These are phyloP conservation scores for Gallinago jamesoni DNA, from an alignment of 2,113 vertebrate species.

Conservation along the genomic window DNA sequence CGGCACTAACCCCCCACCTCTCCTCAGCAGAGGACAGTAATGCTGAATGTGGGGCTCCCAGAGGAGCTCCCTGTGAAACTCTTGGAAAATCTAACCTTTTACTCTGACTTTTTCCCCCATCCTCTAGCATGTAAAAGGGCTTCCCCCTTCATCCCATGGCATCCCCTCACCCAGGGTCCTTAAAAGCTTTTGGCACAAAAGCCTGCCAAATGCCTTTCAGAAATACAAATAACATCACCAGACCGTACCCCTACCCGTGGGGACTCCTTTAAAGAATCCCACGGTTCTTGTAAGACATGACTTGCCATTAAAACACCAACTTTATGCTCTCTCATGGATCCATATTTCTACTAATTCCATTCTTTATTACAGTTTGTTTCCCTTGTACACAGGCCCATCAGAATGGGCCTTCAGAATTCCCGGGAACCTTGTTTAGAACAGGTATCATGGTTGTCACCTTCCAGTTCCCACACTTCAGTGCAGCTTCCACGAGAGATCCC, in stretches of 20 bases:
- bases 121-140: neutral
- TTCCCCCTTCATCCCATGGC: neutral
- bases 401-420: neutral
- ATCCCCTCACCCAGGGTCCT: neutral
- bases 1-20: neutral
- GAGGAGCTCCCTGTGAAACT: neutral
- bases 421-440: neutral
- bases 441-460: neutral
- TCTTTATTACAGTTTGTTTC: neutral
- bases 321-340: neutral
- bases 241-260: neutral
- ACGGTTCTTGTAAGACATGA: neutral
- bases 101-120: neutral
- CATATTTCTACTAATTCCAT: neutral
- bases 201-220: neutral
- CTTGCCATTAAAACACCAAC: neutral
- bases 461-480: neutral
- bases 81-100: neutral
- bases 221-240: neutral
- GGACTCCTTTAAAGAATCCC: neutral
- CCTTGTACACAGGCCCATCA: neutral
- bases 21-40: neutral
- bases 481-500: no score
- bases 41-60: neutral
- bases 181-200: neutral